Evolutionary conservation across 2,113 vertebrate species (phyloP).

Genomic region (Anguilla rostrata): DNA sequence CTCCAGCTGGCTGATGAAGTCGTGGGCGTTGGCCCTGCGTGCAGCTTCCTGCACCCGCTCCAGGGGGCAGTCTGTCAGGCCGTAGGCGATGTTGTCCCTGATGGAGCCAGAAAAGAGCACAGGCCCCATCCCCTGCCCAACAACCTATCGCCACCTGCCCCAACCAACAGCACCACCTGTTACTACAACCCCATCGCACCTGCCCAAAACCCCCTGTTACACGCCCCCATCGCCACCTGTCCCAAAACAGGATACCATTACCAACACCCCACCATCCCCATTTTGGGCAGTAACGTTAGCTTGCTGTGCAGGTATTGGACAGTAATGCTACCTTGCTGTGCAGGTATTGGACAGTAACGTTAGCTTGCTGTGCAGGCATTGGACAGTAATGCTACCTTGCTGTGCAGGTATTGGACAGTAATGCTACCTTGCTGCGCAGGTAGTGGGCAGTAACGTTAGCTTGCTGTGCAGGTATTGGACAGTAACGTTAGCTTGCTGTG

Average conservation of each 20-base stretch:
- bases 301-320: no score
- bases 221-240: slow-evolving; percentile 58
- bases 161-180: slow-evolving; percentile 6
- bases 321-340: no score
- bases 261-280: slow-evolving; percentile 55
- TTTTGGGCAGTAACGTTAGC: no score
- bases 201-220: slow-evolving; percentile 38
- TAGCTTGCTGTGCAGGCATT: no score
- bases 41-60: slow-evolving; percentile 54
- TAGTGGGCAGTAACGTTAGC: no score
- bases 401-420: no score
- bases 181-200: slow-evolving; percentile 57
- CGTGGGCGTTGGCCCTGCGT: slow-evolving; percentile 46
- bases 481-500: no score
- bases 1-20: slow-evolving; percentile 59
- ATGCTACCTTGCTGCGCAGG: no score
- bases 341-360: no score
- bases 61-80: slow-evolving; percentile 49
- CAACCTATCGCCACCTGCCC: slow-evolving; percentile 58
- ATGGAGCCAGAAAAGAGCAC: slow-evolving; percentile 68
- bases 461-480: no score
- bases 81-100: slow-evolving; percentile 69
- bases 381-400: no score
- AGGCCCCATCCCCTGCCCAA: slow-evolving; percentile 72
- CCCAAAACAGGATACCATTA: not conserved